phyloP scores from a whole-genome alignment of 2,888 invertebrate genomes.

The Chorisops tibialis region DNA sequence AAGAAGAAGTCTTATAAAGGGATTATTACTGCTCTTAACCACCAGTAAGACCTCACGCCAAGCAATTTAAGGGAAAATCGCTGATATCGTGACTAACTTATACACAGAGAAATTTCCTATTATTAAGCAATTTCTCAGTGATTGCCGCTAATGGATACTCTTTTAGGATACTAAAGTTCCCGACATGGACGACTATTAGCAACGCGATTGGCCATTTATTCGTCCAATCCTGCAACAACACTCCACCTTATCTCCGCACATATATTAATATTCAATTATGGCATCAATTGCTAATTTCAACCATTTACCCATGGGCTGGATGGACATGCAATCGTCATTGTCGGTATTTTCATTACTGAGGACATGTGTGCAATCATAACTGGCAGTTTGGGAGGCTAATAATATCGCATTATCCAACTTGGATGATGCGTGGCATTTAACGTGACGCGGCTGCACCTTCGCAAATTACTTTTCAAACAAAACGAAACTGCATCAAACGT shows the following conservation, averaged over 20 bases:
- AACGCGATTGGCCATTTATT: background rate
- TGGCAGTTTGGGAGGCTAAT: slow-evolving; percentile 17
- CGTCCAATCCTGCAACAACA: background rate
- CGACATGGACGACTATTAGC: background rate
- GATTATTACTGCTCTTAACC: no score
- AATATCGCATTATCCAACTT: slow-evolving; percentile 15
- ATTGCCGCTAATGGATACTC: slow-evolving; percentile 8
- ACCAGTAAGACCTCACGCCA: no score
- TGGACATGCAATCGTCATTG: slow-evolving; percentile 20
- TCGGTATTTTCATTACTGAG: slow-evolving; percentile 19
- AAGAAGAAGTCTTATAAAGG: no score
- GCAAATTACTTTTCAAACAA: no score
- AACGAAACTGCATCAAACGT: no score
- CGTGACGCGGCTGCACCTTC: no score
- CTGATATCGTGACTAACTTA: no score
- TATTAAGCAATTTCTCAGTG: slow-evolving; percentile 16
- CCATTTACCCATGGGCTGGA: slow-evolving; percentile 1
- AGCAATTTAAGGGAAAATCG: no score
- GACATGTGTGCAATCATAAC: slow-evolving; percentile 19
- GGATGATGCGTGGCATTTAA: no score
- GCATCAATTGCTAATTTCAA: slow-evolving; percentile 24
- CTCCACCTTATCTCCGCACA: background rate
- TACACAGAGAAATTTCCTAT: background rate
- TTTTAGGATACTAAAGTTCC: slow-evolving; percentile 23
- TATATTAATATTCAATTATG: slow-evolving; percentile 21